A percentile compares a stretch with the other conserved stretches of the same genome.
These are phyloP conservation scores for Sisor rabdophorus DNA, from an alignment of 2,113 vertebrate genomes.

Conservation along the genomic window DNA sequence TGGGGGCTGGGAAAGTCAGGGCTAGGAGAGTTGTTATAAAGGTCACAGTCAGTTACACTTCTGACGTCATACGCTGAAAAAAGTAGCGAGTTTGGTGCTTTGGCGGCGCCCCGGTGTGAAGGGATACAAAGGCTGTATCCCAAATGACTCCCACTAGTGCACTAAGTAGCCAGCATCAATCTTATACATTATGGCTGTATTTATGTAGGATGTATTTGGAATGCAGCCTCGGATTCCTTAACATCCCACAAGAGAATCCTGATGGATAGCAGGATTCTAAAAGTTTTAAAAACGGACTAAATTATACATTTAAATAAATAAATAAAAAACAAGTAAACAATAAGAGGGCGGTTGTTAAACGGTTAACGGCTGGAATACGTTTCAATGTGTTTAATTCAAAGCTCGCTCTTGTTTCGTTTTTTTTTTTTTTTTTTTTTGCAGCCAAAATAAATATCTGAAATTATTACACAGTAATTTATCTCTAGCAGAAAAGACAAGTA, in stretches of 20 bases:
- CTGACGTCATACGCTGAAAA: neutral
- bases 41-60: neutral
- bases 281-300: neutral
- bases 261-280: neutral
- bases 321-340: too few species aligned
- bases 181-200: neutral
- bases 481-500: neutral
- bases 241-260: constrained; percentile 25
- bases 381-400: constrained; percentile 33
- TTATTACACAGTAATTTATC: neutral
- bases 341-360: neutral
- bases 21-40: neutral
- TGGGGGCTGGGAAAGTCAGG: neutral
- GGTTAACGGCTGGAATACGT: neutral
- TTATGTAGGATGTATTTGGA: constrained; percentile 12
- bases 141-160: constrained; percentile 8
- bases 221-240: constrained; percentile 36
- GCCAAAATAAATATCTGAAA: too few species aligned
- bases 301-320: too few species aligned
- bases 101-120: neutral
- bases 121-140: neutral
- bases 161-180: neutral
- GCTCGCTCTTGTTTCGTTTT: constrained; percentile 30
- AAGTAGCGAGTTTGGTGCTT: neutral
- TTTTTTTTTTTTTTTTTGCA: too few species aligned